These are phyloP conservation scores for Hyperoplus immaculatus DNA, from an alignment of 2,797 vertebrate genomes.

Conservation along the genomic window DNA sequence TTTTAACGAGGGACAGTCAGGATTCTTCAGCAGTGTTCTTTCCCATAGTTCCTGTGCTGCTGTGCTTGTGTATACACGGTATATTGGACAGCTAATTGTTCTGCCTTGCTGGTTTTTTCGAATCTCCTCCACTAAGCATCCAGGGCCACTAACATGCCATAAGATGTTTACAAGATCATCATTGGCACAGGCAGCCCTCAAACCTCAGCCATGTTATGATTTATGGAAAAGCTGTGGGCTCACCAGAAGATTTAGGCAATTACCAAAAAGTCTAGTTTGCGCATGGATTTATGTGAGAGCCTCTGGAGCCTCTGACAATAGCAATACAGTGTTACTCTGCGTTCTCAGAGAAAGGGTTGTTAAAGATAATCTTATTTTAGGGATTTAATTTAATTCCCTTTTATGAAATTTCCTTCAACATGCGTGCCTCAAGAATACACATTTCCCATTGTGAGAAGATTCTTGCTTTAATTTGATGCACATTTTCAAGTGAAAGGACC, in stretches of 20 bases:
- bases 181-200: conserved; percentile 50
- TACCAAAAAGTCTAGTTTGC: conserved; percentile 71
- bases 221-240: conserved; percentile 68
- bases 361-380: conserved; percentile 18
- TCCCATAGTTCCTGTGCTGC: conserved; percentile 17
- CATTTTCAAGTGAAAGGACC: not conserved
- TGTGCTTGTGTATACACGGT: conserved; percentile 48
- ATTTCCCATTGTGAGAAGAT: not conserved
- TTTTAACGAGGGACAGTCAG: conserved; percentile 40
- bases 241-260: conserved; percentile 67
- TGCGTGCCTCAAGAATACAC: not conserved
- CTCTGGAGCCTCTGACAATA: conserved; percentile 50
- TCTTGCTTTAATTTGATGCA: conserved; percentile 5
- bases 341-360: conserved; percentile 34
- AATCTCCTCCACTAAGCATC: conserved; percentile 43
- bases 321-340: conserved; percentile 41
- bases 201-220: conserved; percentile 72
- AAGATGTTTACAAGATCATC: conserved; percentile 71
- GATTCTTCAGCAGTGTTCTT: conserved; percentile 35
- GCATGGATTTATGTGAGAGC: conserved; percentile 67
- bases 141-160: conserved; percentile 55
- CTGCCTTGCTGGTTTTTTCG: conserved; percentile 27
- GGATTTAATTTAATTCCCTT: conserved; percentile 26
- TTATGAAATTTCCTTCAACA: conserved; percentile 8
- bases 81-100: conserved; percentile 56